These are phyloP conservation scores for Oenanthe oenanthe DNA, from an alignment of 2,113 vertebrate species.

Conservation along the genomic window DNA sequence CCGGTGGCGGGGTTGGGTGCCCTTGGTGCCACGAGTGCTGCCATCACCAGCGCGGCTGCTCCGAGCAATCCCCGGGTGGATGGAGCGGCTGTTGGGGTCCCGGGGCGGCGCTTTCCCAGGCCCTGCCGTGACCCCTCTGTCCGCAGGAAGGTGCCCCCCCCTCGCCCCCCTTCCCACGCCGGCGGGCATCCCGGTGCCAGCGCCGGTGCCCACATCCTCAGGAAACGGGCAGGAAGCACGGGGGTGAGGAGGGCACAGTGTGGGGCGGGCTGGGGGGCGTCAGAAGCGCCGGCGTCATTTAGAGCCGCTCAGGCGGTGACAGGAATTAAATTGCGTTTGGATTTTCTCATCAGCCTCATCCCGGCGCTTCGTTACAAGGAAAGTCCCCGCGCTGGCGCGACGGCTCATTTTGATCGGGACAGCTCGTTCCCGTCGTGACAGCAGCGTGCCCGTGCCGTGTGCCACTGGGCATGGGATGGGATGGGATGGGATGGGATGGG, in stretches of 20 bases:
- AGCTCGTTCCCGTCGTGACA: conserved; percentile 81
- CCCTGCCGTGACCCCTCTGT: neutral
- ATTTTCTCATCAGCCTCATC: conserved; percentile 90
- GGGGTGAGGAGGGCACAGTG: conserved; percentile 40
- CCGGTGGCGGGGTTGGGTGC: neutral
- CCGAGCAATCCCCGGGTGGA: neutral
- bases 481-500: neutral
- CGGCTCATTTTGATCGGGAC: conserved; percentile 80
- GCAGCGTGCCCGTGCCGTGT: neutral
- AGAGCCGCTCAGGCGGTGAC: conserved; percentile 78
- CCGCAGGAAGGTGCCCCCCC: neutral
- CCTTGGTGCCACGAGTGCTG: neutral
- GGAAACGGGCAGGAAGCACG: conserved; percentile 5
- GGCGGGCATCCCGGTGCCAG: neutral
- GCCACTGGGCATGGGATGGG: neutral
- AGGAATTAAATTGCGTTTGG: conserved; percentile 87
- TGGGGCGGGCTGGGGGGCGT: neutral
- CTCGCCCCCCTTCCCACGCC: neutral
- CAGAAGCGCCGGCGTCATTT: neutral
- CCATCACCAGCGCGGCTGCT: neutral
- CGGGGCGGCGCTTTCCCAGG: neutral
- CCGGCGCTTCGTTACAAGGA: conserved; percentile 81
- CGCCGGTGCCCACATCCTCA: conserved; percentile 3
- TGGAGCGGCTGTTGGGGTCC: neutral
- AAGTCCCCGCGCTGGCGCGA: conserved; percentile 75